A percentile compares a stretch with the other conserved stretches of the same genome.
These are phyloP conservation scores for Coleophora deauratella DNA, from an alignment of 2,888 invertebrate genomes.

Conservation along the genomic window DNA sequence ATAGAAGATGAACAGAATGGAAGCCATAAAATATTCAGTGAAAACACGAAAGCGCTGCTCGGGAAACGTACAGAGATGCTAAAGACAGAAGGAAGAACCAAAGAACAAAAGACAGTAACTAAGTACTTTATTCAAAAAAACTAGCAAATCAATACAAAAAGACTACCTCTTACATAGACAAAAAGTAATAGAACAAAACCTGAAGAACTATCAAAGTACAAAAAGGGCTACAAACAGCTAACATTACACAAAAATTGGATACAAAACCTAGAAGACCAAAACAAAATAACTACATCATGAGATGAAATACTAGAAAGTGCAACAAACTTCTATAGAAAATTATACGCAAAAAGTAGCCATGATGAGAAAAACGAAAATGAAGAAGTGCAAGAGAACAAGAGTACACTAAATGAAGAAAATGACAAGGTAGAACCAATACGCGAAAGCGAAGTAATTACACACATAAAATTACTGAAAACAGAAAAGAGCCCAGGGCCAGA, in stretches of 20 bases:
- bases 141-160: conserved; percentile 12
- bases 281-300: conserved; percentile 4
- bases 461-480: background rate
- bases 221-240: conserved; percentile 16
- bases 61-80: background rate
- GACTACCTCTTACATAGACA: conserved; percentile 12
- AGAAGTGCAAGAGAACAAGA: background rate
- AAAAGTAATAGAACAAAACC: conserved; percentile 10
- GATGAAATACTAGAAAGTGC: conserved; percentile 15
- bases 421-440: no score
- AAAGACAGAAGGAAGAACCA: background rate
- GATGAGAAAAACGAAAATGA: background rate
- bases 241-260: conserved; percentile 11
- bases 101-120: background rate
- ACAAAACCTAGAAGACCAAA: conserved; percentile 7
- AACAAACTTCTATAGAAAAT: conserved; percentile 2
- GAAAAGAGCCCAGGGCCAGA: background rate
- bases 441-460: background rate
- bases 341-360: background rate
- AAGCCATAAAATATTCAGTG: no score
- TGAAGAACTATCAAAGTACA: conserved; percentile 4
- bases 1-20: no score
- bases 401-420: background rate
- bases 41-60: background rate
- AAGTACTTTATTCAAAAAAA: conserved; percentile 11